Evolutionary conservation across 2,888 invertebrate genomes (phyloP), one percentile per base, ranked within the genome.

Genomic region (Drosophila buzzatii): DNA sequence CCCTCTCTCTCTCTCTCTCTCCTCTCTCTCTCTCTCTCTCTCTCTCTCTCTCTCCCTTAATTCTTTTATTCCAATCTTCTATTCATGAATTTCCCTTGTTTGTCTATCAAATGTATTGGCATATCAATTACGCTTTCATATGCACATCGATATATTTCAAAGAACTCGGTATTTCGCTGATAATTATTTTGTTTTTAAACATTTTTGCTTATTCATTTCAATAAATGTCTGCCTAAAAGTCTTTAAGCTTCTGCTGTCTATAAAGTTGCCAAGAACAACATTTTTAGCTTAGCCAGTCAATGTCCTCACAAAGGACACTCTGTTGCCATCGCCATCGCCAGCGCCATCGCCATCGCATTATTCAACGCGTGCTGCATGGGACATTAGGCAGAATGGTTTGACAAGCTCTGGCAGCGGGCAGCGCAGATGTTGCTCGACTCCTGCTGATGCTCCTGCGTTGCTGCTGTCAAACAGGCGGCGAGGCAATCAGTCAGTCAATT

Each of bases 401-500:
- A 47, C 31, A n/a, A 20, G 31, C 35, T 44, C 41, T 41, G 20
- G 31, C 53, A 49, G 16, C 44, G 7, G 55, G 51, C 52, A 35
- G 33, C 71, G 77, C 84, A 79, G 85, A 65, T 81, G 85, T 58
- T 67, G 77, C 60, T 31, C 41, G 56, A 62, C 53, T 62, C 67
- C 62, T 51, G 33, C 27, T 47, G n/a, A 47, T 47, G 44, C 20
- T 45, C 23, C 45, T 1, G 47, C 6, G n/a, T n/a, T 27, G 45
- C 31, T 58, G 69, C 75, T 81, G 82, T 81, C 81, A 81, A 79
- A 81, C 66, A 45, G 76, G 62, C 73, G 73, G 85, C 68, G 27
- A 49, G 47, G 47, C 86, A 82, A 82, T 82, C 82, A 82, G 70
- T 82, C 82, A 82, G 83, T 85, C 86, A 77, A 83, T 76, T 82